A percentile compares a stretch with the other conserved stretches of the same genome.
These are phyloP conservation scores for Phytoseiulus persimilis DNA, from an alignment of 2,888 invertebrate species.

Conservation along the genomic window DNA sequence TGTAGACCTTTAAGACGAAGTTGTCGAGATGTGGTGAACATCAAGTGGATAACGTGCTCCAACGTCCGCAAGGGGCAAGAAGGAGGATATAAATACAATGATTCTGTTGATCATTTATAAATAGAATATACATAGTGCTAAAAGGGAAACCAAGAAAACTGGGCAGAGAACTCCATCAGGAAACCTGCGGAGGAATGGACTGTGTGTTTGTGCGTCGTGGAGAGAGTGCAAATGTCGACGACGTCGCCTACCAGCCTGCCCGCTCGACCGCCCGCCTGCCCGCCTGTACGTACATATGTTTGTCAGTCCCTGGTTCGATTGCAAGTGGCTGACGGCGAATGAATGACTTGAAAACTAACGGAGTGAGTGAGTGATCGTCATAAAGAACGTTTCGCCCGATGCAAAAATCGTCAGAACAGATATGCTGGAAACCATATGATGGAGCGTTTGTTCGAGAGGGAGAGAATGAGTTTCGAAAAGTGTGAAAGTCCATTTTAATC, in stretches of 20 bases:
- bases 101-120: not conserved
- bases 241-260: not conserved
- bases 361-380: not conserved
- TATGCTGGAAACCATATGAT: not conserved
- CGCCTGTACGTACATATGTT: not conserved
- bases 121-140: not conserved
- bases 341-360: not conserved
- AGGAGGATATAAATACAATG: not conserved
- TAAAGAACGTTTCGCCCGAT: not conserved
- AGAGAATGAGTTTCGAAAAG: not conserved
- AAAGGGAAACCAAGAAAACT: not conserved
- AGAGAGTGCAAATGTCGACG: not conserved
- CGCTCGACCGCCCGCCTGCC: not conserved
- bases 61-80: not conserved
- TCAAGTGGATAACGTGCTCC: not conserved
- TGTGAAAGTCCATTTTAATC: not conserved
- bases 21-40: too few relatives aligned
- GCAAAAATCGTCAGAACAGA: not conserved
- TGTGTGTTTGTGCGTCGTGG: not conserved
- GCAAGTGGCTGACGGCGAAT: not conserved
- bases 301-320: not conserved
- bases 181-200: not conserved
- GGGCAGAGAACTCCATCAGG: not conserved
- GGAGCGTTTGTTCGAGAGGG: too few relatives aligned
- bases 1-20: not conserved